Conservation (phyloP, 2,113 vertebrate species). For the Gallinago jamesoni region DNA sequence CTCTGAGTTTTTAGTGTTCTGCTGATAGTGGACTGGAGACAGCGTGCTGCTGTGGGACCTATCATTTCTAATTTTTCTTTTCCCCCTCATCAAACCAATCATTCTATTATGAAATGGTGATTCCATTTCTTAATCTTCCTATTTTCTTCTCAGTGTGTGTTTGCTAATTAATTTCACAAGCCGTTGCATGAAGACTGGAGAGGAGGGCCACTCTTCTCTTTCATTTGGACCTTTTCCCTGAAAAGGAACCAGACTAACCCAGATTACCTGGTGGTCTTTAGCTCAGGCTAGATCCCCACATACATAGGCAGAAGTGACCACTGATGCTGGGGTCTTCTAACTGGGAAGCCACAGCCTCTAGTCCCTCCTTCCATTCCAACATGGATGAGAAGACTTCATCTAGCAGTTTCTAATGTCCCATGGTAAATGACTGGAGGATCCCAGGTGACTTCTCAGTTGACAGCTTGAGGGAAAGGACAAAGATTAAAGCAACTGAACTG, state of each 20-base stretch:
- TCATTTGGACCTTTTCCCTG: neutral
- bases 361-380: neutral
- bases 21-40: neutral
- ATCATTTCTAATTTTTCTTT: neutral
- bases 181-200: neutral
- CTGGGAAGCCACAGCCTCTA: neutral
- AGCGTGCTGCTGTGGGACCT: neutral
- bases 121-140: conserved; percentile 7
- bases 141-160: conserved; percentile 38
- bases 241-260: neutral
- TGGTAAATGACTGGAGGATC: neutral
- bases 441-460: neutral
- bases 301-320: neutral
- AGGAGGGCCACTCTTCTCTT: neutral
- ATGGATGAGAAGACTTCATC: neutral
- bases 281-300: neutral
- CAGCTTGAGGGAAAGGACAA: neutral
- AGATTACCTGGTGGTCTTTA: neutral
- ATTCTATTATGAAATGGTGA: neutral
- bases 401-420: neutral
- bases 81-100: conserved; percentile 15
- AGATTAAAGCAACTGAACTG: neutral
- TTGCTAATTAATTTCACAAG: conserved; percentile 29
- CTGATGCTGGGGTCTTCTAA: neutral
- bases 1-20: neutral